Evolutionary conservation across 2,888 invertebrate genomes (phyloP).

Genomic region (Protodeltote pygarga): DNA sequence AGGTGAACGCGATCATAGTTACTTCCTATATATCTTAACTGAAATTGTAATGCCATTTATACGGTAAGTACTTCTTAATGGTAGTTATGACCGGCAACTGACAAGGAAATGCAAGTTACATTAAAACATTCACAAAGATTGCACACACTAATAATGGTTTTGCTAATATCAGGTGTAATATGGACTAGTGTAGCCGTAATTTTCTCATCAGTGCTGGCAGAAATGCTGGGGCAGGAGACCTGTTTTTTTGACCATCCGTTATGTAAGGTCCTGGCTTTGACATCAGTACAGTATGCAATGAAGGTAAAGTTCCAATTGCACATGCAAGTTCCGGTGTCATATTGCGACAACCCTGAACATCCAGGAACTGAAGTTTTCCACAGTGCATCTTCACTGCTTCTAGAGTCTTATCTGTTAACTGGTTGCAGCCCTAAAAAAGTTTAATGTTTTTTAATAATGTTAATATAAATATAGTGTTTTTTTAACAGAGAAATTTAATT

Average conservation of each 20-base stretch:
- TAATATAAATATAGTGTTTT: background rate
- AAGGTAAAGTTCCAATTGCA: slow-evolving; percentile 70
- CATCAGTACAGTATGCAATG: slow-evolving; percentile 79
- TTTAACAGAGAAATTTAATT: background rate
- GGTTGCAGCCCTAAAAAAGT: slow-evolving; percentile 86
- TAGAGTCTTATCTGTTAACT: slow-evolving; percentile 87
- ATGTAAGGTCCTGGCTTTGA: slow-evolving; percentile 81
- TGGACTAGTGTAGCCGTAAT: slow-evolving; percentile 68
- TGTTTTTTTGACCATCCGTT: slow-evolving; percentile 72
- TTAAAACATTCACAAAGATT: slow-evolving; percentile 2
- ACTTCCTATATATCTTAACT: background rate
- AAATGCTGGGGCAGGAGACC: slow-evolving; percentile 73
- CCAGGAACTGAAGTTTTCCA: slow-evolving; percentile 84
- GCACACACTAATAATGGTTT: no score
- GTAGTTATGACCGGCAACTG: slow-evolving; percentile 10
- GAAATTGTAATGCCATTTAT: background rate
- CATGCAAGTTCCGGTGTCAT: slow-evolving; percentile 81
- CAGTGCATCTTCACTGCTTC: slow-evolving; percentile 82
- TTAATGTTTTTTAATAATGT: background rate
- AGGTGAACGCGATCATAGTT: background rate
- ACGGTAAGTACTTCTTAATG: background rate
- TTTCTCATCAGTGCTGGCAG: slow-evolving; percentile 75
- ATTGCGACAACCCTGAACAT: slow-evolving; percentile 85
- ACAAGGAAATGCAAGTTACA: slow-evolving; percentile 2
- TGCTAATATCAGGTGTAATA: no score